Base-by-base conservation (phyloP, 2,888 invertebrate species). In the Nasonovia ribisnigri region DNA sequence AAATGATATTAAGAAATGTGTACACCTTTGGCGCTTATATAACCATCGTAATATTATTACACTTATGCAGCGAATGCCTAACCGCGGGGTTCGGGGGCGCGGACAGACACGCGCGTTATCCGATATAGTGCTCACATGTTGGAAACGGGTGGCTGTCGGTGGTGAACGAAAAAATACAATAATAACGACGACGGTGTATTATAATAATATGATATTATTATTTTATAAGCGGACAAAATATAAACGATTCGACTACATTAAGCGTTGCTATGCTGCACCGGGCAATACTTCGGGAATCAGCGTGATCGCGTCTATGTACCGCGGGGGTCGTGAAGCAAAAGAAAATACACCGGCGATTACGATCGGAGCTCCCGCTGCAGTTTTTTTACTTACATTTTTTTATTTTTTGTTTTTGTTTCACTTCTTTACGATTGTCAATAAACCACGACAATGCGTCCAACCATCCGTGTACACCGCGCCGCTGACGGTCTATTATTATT, bases 341-440 rank as follows among this genome's bases (percentile, higher is more conserved):
- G 93, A 93, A 93, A 93, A 84, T 67, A 84, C 77, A 84, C 46
- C 88, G 87, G 46, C 67, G 93, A 93, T 93, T 93, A 93, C 84
- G 88, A 93, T 93, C 93, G 67, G 54, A 90, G 84, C 89, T 77
- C 89, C 88, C 84, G 84, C 89, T 93, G 89, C 89, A 89, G 89
- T 93, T 93, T 90, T 89, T 93, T 92, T 57, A 77, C 36, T 77
- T 77, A 8, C 8, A 43, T 86, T 86, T 86, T 84, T 67, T 60
- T 60, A 48, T 48, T 20, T 60, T 89, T 29, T 67, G n/a, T 16
- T 54, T 67, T 67, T 77, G 48, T 36, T 60, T 90, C 77, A 88
- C 20, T 88, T 26, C 43, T 84, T 88, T 84, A 42, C 48, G 92
- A 88, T 92, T 92, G 36, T 92, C 92, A 88, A 92, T 92, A 92